A percentile compares a stretch with the other conserved stretches of the same genome.
These are phyloP conservation scores for Manis pentadactyla DNA, from an alignment of 2,797 vertebrate genomes.

Conservation along the genomic window DNA sequence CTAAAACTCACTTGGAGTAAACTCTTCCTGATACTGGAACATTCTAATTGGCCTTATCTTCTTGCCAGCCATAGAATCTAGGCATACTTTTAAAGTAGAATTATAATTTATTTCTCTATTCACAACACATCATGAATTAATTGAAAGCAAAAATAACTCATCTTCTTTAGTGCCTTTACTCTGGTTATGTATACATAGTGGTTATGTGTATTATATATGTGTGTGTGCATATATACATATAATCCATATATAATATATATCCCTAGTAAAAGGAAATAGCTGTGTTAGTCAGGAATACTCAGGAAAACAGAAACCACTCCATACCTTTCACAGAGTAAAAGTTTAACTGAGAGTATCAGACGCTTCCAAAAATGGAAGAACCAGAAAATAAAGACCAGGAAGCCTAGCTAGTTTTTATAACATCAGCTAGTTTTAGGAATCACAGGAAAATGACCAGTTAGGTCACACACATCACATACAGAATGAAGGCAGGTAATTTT, in stretches of 20 bases:
- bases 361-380: background rate
- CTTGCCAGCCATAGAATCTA: background rate
- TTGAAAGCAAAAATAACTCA: background rate
- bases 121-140: background rate
- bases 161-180: background rate
- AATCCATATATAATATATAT: background rate
- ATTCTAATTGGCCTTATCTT: background rate
- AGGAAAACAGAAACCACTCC: background rate
- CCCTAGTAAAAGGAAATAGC: background rate
- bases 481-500: background rate
- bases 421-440: background rate
- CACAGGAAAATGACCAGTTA: background rate
- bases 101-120: constrained; percentile 1
- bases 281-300: background rate
- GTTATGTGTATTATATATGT: background rate
- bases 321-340: background rate
- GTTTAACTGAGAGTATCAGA: background rate
- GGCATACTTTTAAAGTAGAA: background rate
- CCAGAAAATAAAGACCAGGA: background rate
- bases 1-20: background rate
- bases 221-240: background rate
- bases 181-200: background rate
- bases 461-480: background rate
- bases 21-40: background rate
- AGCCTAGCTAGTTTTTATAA: background rate